Percentiles rank a stretch among this genome's conserved stretches.
Conservation (phyloP, 2,797 vertebrate genomes). For the Chaenodraco wilsoni region DNA sequence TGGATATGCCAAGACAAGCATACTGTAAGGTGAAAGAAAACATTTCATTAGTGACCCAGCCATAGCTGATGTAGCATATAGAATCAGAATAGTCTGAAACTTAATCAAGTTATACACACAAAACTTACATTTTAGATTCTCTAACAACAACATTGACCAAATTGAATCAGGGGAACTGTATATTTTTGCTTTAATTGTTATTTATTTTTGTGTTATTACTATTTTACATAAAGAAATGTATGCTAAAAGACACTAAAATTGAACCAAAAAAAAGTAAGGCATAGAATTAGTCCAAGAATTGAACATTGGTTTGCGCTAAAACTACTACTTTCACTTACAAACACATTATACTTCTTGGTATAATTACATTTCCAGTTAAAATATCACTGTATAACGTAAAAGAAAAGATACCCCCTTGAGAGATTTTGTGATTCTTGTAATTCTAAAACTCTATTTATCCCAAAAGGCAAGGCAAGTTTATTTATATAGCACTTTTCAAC, state of each 20-base stretch:
- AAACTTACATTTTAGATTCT: neutral
- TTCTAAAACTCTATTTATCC: neutral
- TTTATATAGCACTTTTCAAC: no score
- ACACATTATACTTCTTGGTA: neutral
- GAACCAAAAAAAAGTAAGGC: neutral
- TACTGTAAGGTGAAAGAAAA: slow-evolving; percentile 8
- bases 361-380: neutral
- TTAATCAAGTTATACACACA: slow-evolving; percentile 10
- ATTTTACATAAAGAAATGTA: neutral
- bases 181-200: neutral
- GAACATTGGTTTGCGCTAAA: no score
- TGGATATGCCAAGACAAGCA: slow-evolving; percentile 20
- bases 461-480: neutral
- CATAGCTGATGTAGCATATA: neutral
- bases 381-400: neutral
- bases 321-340: neutral
- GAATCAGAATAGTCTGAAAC: neutral
- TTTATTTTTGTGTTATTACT: neutral
- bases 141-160: neutral
- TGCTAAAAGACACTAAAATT: neutral
- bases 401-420: neutral
- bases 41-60: slow-evolving; percentile 9
- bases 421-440: neutral
- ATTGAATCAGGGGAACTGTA: no score
- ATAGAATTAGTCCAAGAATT: neutral